phyloP scores from a whole-genome alignment of 2,888 invertebrate species.

The Thymelicus acteon region DNA sequence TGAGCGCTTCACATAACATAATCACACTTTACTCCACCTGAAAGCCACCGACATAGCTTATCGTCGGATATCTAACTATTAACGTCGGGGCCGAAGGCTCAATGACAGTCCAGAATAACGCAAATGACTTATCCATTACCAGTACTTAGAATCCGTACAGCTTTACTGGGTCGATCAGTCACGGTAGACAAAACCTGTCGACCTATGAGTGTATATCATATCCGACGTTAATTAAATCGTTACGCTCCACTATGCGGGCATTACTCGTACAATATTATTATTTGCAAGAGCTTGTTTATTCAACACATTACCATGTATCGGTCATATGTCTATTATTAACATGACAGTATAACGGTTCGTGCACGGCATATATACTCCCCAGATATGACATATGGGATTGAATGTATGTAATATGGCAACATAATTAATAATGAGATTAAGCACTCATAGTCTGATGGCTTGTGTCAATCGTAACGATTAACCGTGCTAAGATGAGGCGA shows the following conservation, averaged over 20 bases:
- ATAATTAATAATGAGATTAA: constrained; percentile 5
- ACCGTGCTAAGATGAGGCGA: too few species aligned
- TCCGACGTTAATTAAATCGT: constrained; percentile 32
- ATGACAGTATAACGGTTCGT: too few species aligned
- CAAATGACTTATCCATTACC: too few species aligned
- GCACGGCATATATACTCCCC: not conserved
- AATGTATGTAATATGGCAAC: not conserved
- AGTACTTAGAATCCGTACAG: not conserved
- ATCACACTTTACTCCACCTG: too few species aligned
- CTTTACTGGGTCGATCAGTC: not conserved
- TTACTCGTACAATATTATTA: constrained; percentile 17
- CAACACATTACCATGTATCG: constrained; percentile 1
- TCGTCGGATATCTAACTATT: too few species aligned
- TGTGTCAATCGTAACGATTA: constrained; percentile 1
- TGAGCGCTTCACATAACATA: too few species aligned
- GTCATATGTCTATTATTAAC: too few species aligned
- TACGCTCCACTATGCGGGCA: constrained; percentile 4
- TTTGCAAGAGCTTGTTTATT: constrained; percentile 13
- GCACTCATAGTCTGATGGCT: not conserved
- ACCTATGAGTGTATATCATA: not conserved
- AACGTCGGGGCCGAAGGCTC: too few species aligned
- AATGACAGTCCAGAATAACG: too few species aligned
- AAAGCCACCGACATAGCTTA: too few species aligned
- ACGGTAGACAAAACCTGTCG: not conserved
- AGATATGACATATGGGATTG: not conserved